Conservation (phyloP, 2,113 vertebrate genomes). For the Pterocles burchelli region DNA sequence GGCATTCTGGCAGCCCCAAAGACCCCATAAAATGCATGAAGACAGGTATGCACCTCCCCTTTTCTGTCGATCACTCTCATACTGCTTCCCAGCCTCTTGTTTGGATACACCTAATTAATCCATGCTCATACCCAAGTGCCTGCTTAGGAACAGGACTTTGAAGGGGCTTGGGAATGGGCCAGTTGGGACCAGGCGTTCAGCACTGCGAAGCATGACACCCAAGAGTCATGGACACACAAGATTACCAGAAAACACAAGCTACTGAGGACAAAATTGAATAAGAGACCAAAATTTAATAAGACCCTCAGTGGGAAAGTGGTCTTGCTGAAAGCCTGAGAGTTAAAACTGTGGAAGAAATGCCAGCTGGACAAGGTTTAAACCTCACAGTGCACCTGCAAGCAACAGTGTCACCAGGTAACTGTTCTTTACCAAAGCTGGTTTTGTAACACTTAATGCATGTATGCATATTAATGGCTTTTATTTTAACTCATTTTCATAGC, state of each 20-base stretch:
- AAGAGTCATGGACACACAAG: neutral
- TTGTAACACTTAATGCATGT: constrained; percentile 24
- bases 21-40: neutral
- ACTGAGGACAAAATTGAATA: neutral
- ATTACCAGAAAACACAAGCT: neutral
- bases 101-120: neutral
- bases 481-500: constrained; percentile 19
- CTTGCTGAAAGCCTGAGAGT: neutral
- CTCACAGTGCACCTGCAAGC: neutral
- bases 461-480: constrained; percentile 28
- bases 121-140: neutral
- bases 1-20: neutral
- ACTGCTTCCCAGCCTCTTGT: neutral
- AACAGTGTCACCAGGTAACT: constrained; percentile 22
- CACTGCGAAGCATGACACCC: neutral
- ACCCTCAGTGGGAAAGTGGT: neutral
- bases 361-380: neutral
- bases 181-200: neutral
- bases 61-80: neutral
- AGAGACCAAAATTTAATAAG: neutral
- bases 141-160: neutral
- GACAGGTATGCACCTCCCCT: neutral
- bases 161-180: neutral
- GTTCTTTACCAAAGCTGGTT: constrained; percentile 12
- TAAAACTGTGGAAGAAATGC: neutral